Evolutionary conservation across 2,113 vertebrate species (phyloP).

Genomic region (Mungos mungo): DNA sequence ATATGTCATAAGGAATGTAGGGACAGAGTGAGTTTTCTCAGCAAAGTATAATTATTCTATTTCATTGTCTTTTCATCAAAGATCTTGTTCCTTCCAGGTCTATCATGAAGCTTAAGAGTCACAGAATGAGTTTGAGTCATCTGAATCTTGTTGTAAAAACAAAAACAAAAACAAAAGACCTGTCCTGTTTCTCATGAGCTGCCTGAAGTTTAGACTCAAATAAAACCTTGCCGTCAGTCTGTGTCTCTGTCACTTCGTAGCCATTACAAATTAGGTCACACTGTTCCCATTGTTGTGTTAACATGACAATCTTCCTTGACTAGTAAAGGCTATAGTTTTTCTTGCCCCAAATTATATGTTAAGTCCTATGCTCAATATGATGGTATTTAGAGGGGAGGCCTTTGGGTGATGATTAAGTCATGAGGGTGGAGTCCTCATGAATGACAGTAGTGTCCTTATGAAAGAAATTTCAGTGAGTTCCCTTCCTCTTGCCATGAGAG

Average conservation of each 20-base stretch:
- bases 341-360: neutral
- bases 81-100: neutral
- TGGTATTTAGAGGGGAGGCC: neutral
- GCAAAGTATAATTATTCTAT: neutral
- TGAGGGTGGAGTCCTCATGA: too few species aligned
- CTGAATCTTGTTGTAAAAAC: neutral
- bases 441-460: neutral
- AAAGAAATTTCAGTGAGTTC: neutral
- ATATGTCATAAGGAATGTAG: neutral
- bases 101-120: neutral
- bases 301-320: neutral
- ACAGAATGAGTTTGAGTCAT: neutral
- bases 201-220: neutral
- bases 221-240: neutral
- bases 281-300: neutral
- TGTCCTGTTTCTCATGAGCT: neutral
- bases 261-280: neutral
- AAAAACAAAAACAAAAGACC: neutral
- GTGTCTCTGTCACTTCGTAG: neutral
- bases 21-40: neutral
- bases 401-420: too few species aligned
- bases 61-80: slow-evolving; percentile 18
- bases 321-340: neutral
- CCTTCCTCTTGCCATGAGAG: neutral
- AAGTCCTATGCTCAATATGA: neutral